These are phyloP conservation scores for Pygoscelis adeliae DNA, from an alignment of 2,113 vertebrate genomes.

Conservation along the genomic window DNA sequence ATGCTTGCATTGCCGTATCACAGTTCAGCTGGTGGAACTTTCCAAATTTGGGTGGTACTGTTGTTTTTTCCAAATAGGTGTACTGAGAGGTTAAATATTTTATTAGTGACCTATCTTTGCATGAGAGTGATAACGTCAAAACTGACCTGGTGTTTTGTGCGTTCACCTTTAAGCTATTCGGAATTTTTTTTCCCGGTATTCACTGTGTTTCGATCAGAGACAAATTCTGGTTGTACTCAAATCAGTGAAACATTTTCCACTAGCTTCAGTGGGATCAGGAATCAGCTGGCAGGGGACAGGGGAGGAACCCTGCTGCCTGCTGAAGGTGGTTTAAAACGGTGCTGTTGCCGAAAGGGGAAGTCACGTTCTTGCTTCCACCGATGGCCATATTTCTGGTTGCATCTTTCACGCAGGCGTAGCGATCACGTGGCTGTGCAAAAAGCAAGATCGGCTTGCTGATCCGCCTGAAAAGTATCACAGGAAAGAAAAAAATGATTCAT, in stretches of 20 bases:
- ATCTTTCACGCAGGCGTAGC: not conserved
- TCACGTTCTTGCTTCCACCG: not conserved
- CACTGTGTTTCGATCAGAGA: not conserved
- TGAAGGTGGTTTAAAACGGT: not conserved
- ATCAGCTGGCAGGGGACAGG: not conserved
- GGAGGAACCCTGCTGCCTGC: not conserved
- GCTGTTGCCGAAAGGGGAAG: not conserved
- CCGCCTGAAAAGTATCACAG: not conserved
- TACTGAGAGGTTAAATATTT: not conserved
- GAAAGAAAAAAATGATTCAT: not conserved
- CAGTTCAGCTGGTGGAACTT: slow-evolving; percentile 1
- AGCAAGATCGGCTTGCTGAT: not conserved
- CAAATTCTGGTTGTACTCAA: not conserved
- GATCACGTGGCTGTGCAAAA: not conserved
- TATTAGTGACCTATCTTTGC: not conserved
- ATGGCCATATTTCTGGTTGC: not conserved
- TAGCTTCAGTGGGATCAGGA: not conserved
- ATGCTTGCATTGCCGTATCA: not conserved
- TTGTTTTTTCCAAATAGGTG: not conserved
- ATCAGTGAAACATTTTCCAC: not conserved
- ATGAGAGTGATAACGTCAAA: not conserved
- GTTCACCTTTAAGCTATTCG: not conserved
- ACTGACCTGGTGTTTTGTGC: not conserved
- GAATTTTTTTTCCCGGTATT: not conserved
- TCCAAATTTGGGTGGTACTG: not conserved